These are phyloP conservation scores for Dendroctonus ponderosae DNA, from an alignment of 1,140 invertebrate species.

Conservation along the genomic window DNA sequence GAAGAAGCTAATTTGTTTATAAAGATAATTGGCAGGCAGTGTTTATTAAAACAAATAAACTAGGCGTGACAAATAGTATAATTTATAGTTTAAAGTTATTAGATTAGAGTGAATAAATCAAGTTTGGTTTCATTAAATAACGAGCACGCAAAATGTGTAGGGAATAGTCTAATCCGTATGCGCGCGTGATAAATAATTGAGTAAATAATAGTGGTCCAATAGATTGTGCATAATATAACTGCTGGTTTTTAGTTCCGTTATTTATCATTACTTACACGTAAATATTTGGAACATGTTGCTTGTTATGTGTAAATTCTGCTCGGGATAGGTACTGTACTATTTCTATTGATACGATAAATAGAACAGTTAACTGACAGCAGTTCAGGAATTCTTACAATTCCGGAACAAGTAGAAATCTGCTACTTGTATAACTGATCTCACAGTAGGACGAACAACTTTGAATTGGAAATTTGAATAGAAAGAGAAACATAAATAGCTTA, in stretches of 20 bases:
- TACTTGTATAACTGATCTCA: too few relatives aligned
- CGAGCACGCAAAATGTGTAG: constrained; percentile 16
- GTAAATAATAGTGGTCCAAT: constrained; percentile 13
- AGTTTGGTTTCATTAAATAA: constrained; percentile 17
- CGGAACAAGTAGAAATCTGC: too few relatives aligned
- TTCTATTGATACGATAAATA: too few relatives aligned
- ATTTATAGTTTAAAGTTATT: constrained; percentile 26
- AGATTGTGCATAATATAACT: constrained; percentile 14
- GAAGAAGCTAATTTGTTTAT: constrained; percentile 22
- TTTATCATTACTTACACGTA: constrained; percentile 4
- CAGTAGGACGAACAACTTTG: too few relatives aligned
- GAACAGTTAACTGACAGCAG: too few relatives aligned
- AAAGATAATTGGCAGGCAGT: constrained; percentile 23
- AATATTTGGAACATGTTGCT: constrained; percentile 5
- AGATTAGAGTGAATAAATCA: constrained; percentile 26
- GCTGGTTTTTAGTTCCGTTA: constrained; percentile 5
- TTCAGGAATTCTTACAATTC: too few relatives aligned
- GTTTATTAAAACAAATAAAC: constrained; percentile 29
- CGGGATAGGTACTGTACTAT: too few relatives aligned
- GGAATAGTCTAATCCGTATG: constrained; percentile 9
- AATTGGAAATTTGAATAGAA: too few relatives aligned
- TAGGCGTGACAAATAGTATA: constrained; percentile 28
- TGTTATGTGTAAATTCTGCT: too few relatives aligned
- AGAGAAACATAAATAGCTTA: too few relatives aligned
- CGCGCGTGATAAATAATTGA: constrained; percentile 13